Evolutionary conservation across 2,113 vertebrate genomes (phyloP).

Genomic region (Phasianus colchicus): DNA sequence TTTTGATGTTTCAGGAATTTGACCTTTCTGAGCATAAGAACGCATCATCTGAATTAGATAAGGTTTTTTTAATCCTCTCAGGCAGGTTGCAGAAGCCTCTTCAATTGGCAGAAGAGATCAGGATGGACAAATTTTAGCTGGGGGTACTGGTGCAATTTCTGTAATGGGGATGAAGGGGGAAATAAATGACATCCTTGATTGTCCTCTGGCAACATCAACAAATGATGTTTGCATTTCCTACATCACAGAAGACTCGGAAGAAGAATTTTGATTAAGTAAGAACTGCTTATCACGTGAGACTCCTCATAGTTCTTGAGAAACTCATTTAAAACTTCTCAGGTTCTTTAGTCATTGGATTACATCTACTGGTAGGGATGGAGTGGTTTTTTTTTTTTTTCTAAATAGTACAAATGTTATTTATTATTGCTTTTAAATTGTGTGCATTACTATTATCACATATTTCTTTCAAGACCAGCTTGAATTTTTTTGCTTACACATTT

Average conservation of each 20-base stretch:
- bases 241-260: accelerated
- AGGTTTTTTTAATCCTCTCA: background rate
- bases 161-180: background rate
- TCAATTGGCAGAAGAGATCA: background rate
- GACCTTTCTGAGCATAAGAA: background rate
- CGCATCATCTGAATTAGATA: background rate
- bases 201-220: conserved; percentile 14
- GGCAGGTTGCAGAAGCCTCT: background rate
- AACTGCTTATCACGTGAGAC: background rate
- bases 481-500: accelerated
- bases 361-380: background rate
- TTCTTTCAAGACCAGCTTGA: background rate
- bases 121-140: background rate
- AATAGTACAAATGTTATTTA: background rate
- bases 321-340: background rate
- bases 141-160: conserved; percentile 5
- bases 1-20: background rate
- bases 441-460: background rate
- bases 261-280: background rate
- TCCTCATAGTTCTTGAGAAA: background rate
- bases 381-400: background rate
- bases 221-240: background rate
- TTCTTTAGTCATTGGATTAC: background rate
- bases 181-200: background rate
- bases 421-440: background rate